Conservation (phyloP, 2,888 invertebrate genomes). For the Aethes cnicana region DNA sequence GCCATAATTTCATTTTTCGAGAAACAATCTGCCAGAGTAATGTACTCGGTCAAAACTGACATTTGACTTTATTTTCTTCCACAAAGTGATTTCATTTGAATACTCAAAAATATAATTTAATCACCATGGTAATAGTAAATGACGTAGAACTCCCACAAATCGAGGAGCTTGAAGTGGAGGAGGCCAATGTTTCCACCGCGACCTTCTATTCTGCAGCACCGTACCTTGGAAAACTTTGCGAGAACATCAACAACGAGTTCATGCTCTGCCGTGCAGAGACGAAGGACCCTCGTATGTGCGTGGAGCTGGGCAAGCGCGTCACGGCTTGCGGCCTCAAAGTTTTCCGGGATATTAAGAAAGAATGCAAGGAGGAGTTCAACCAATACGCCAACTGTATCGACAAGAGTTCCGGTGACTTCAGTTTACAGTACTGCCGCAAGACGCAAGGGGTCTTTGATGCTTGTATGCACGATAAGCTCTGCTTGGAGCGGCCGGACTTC, state of each 20-base stretch:
- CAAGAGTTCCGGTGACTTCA: constrained; percentile 86
- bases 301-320: constrained; percentile 93
- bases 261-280: constrained; percentile 93
- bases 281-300: constrained; percentile 91
- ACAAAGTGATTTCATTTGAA: too few species aligned
- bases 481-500: constrained; percentile 88
- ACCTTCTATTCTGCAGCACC: constrained; percentile 92
- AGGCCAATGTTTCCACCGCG: constrained; percentile 89
- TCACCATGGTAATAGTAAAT: constrained; percentile 85
- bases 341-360: constrained; percentile 90
- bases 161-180: constrained; percentile 91
- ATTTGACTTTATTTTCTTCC: too few species aligned
- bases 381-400: constrained; percentile 89
- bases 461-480: constrained; percentile 90
- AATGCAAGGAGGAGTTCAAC: constrained; percentile 91
- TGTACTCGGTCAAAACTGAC: too few species aligned
- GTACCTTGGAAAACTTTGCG: constrained; percentile 95
- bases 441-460: constrained; percentile 92
- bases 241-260: constrained; percentile 95
- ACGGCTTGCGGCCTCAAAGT: constrained; percentile 93
- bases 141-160: constrained; percentile 88
- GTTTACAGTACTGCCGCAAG: constrained; percentile 87
- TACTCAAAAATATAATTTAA: too few species aligned
- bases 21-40: too few species aligned
- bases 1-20: too few species aligned